These are phyloP conservation scores for Mesaphorura yosii DNA, from an alignment of 1,140 invertebrate species.

Conservation along the genomic window DNA sequence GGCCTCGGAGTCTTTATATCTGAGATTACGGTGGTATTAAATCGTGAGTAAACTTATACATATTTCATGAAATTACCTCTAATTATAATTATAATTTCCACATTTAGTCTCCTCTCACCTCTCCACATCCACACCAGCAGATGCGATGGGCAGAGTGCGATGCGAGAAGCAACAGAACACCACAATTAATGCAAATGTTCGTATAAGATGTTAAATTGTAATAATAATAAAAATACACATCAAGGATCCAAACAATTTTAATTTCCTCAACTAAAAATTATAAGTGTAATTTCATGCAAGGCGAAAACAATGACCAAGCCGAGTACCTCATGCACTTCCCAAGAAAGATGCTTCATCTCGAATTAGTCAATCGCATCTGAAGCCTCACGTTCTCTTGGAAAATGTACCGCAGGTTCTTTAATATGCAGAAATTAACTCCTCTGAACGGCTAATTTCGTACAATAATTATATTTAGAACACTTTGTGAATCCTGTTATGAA, in stretches of 20 bases:
- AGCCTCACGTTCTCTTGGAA: too few relatives aligned
- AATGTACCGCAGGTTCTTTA: too few relatives aligned
- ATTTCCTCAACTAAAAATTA: neutral
- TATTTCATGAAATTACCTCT: conserved; percentile 32
- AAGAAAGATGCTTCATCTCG: too few relatives aligned
- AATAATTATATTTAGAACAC: too few relatives aligned
- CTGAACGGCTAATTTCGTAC: too few relatives aligned
- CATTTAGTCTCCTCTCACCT: neutral
- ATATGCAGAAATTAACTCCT: too few relatives aligned
- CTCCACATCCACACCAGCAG: neutral
- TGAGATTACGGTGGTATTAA: too few relatives aligned
- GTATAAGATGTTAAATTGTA: neutral
- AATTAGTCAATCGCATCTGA: too few relatives aligned
- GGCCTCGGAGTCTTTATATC: too few relatives aligned
- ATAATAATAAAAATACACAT: neutral
- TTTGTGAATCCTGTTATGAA: too few relatives aligned
- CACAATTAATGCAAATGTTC: conserved; percentile 31
- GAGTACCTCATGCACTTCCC: too few relatives aligned
- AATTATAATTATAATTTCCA: conserved; percentile 26
- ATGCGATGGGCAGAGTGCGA: too few relatives aligned
- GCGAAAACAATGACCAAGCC: neutral
- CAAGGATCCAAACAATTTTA: neutral
- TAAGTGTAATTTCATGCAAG: neutral
- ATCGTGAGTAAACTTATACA: conserved; percentile 25
- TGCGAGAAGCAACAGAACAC: neutral